Evolutionary conservation across 2,888 invertebrate genomes (phyloP), one percentile per base, ranked within the genome.

Genomic region (Isotomurus palustris): DNA sequence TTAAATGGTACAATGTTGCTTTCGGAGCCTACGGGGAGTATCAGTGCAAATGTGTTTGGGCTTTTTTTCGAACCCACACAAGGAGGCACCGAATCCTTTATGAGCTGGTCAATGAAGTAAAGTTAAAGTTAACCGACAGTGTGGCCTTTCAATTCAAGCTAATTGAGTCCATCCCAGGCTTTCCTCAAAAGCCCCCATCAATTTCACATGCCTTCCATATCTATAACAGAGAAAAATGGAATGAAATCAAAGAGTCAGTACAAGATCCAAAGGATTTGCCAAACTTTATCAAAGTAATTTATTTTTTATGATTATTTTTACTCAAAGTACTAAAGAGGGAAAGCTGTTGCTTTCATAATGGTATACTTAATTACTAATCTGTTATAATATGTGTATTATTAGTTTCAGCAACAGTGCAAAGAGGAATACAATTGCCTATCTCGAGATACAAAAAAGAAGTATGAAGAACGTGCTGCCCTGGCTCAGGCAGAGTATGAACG

Each of bases 1-100:
- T 70, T 4, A 43, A 62, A 29, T 70, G 70, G 70, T 48, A 58
- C 1, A 41, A 56, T n/a, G 55, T 70, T 12, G 53, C 67, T 4
- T 68, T 69, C 45, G 53, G 48, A 0, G 32, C 38, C 3, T 69
- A 53, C 41, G 52, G 51, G 22, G 49, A 53, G 0, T 21, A 53
- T 1, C 61, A 65, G n/a, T 68, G 67, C 45, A 40, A 44, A 45
- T 3, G 22, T 8, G 60, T 57, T 6, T 69, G 69, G 67, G 3
- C 10, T 2, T 66, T 53, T 38, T 19, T 70, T 19, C 19, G 17
- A 17, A 50, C 17, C 12, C 51, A 60, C 8, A 38, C 64, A 12
- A 40, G 69, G 36, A 62, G 32, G 38, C 56, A 17, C 36, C 47
- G 70, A 29, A 68, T 68, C 28, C 54, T 69, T 64, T 43, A 53